Evolutionary conservation across 1,140 invertebrate genomes (phyloP), one percentile per base, ranked within the genome.

Genomic region (Notospermus geniculatus): DNA sequence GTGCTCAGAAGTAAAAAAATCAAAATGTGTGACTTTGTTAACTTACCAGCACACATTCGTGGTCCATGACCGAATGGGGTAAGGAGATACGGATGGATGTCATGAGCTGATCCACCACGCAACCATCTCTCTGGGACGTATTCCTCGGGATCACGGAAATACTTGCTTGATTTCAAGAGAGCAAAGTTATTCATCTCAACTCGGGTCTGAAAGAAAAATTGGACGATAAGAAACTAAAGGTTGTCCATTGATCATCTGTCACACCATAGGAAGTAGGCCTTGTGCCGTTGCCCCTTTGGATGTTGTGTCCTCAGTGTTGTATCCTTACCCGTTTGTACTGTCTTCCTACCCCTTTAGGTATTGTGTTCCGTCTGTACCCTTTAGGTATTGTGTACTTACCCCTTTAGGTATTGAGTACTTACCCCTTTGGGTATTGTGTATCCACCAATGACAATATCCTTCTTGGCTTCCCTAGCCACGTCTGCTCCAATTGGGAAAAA

Each of bases 51-150:
- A 74, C 84, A 85, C 78, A 83, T 83, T 30, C 84, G 65, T 5
- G 71, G 70, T 0, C 93, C 93, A 59, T 86, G 83, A 0, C 93
- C 93, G 80, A 97, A 97, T 0, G 93, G 93, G 7, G 89, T 86
- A 0, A 94, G 86, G 19, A 93, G 79, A 63, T 85, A 88, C 0
- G 86, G 86, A 78, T 88, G 72, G 23, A 73, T 67, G 81, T 62
- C 73, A 55, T 71, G 63, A 13, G 67, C 57, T 39, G 19, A 80
- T 74, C 17, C 68, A 45, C 72, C 76, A n/a, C 76, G 64, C n/a
- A 94, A 70, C 94, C 93, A 97, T 41, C 94, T 84, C 79, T 95
- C 92, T 0, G 93, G 93, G 17, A 85, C 74, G 73, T 88, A 97
- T 61, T 88, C 80, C 22, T 85, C 77, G 0, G 93, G 88, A 41